phyloP scores from a whole-genome alignment of 2,797 vertebrate species.

The Sciurus vulgaris region DNA sequence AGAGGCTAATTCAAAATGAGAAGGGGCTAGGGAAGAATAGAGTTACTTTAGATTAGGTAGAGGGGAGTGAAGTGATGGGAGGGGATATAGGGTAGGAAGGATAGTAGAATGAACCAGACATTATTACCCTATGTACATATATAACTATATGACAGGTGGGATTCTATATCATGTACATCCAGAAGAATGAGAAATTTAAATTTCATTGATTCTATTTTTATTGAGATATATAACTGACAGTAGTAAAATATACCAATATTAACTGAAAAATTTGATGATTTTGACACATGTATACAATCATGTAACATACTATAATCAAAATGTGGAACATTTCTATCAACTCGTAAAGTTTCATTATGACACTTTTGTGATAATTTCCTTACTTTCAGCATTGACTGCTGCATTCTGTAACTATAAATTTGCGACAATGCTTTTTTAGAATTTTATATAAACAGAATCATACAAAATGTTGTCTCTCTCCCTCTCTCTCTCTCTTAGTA shows the following conservation, averaged over 20 bases:
- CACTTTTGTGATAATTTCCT: background rate
- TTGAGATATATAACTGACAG: background rate
- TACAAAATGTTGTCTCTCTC: background rate
- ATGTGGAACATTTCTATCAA: background rate
- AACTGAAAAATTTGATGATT: background rate
- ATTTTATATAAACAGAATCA: background rate
- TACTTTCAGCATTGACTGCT: background rate
- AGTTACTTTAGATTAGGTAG: too few relatives aligned
- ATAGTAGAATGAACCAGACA: too few relatives aligned
- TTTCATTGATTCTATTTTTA: background rate
- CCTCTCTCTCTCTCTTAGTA: too few relatives aligned
- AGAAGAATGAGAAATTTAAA: background rate
- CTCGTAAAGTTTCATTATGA: background rate
- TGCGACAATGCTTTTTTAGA: background rate
- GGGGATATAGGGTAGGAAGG: too few relatives aligned
- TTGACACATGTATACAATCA: background rate
- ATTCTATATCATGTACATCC: too few relatives aligned
- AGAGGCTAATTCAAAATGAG: too few relatives aligned
- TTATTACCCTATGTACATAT: too few relatives aligned
- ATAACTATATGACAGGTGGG: too few relatives aligned
- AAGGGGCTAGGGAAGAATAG: too few relatives aligned
- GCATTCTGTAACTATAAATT: background rate
- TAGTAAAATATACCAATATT: slow-evolving; percentile 14
- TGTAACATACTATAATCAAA: background rate
- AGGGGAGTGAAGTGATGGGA: too few relatives aligned